Base-by-base conservation (phyloP, 2,888 invertebrate species). In the Drosophila pegasa region DNA sequence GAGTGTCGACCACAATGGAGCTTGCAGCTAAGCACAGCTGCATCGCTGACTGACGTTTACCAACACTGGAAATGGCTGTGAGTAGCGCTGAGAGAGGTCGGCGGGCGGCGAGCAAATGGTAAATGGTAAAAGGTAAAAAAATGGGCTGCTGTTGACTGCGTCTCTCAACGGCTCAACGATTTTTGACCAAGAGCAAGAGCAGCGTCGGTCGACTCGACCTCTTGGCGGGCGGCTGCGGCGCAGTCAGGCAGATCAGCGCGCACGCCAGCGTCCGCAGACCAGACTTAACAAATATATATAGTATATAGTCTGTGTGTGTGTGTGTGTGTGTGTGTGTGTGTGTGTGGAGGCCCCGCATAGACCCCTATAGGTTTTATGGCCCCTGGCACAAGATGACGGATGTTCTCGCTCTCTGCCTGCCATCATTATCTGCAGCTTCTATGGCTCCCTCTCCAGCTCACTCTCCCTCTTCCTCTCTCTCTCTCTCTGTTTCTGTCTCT, bases 221-320 rank as follows among this genome's bases (percentile, higher is more conserved):
- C 78, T 72, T 79, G 67, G 64, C 86, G 63, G 71, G 80, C 76
- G 72, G 72, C 68, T 69, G 75, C 22, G 58, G 78, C 61, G 83
- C 83, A 88, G 85, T 84, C 83, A 84, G 83, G 81, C 83, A 84
- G 87, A 84, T 88, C 83, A 88, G 88, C 66, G 83, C 83, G 85
- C 87, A 88, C 88, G 83, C 87, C 83, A 88, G 79, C 57, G 56
- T 31, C 54, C 61, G 22, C 41, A 37, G 50, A 41, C 48, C 47
- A 47, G 55, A 56, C 65, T 29, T 18, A 31, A 41, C 29, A 31
- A 20, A 31, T 20, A 54, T 29, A 29, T 57, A 48, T 47, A 18
- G 9, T 43, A 43, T 43, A n/a, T 38, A 6, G 31, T 31, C 12
- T 37, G 25, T 43, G 25, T 16, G 6, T 33, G 18, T 31, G 8